Conservation (phyloP, 2,113 vertebrate genomes). For the Isurus oxyrinchus region DNA sequence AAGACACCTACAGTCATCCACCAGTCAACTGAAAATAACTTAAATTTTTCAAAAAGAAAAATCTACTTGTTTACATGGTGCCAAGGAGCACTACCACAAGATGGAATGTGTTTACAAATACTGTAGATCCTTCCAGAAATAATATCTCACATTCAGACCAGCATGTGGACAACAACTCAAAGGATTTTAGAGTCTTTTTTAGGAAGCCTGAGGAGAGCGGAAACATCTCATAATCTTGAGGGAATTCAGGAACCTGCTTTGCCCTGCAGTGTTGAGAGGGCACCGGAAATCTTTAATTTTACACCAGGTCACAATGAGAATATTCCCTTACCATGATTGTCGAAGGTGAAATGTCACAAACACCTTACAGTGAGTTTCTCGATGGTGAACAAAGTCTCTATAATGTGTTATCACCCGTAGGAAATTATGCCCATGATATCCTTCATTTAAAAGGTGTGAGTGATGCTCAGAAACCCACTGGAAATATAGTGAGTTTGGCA, state of each 20-base stretch:
- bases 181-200: not conserved
- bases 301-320: not conserved
- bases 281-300: not conserved
- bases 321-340: not conserved
- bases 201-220: not conserved
- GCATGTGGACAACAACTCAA: too few species aligned
- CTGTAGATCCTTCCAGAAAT: not conserved
- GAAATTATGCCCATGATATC: not conserved
- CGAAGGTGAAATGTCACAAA: conserved; percentile 5
- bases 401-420: not conserved
- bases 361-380: conserved; percentile 3
- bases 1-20: not conserved
- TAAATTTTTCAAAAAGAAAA: not conserved
- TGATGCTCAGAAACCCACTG: not conserved
- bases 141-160: not conserved
- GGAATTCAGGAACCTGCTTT: not conserved
- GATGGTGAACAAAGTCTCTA: not conserved
- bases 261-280: not conserved
- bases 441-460: not conserved
- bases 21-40: conserved; percentile 10
- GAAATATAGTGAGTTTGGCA: not conserved
- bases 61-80: not conserved
- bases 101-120: not conserved
- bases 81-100: not conserved
- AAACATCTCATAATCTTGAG: not conserved